A percentile compares a stretch with the other conserved stretches of the same genome.
phyloP scores from a whole-genome alignment of 2,888 invertebrate genomes.

The Carcina quercana region DNA sequence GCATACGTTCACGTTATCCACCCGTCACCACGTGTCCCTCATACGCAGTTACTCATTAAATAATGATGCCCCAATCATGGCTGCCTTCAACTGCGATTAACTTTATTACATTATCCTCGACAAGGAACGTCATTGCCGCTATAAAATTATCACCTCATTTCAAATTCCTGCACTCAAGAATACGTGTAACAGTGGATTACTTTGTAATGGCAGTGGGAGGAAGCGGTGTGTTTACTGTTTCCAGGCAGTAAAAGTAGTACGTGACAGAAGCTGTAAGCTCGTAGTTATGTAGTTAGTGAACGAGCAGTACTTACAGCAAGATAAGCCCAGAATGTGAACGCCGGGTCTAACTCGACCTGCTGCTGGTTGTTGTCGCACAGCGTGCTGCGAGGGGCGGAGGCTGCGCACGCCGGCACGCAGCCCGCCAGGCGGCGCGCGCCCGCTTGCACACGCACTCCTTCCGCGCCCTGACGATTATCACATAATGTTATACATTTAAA shows the following conservation, averaged over 20 bases:
- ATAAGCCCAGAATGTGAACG: slow-evolving; percentile 83
- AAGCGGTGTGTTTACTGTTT: too few relatives aligned
- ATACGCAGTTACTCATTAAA: not conserved
- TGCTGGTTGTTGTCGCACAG: slow-evolving; percentile 76
- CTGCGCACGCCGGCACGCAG: slow-evolving; percentile 76
- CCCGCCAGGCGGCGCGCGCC: slow-evolving; percentile 46
- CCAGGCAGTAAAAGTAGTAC: too few relatives aligned
- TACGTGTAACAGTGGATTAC: too few relatives aligned
- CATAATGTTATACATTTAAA: too few relatives aligned
- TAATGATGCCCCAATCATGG: slow-evolving; percentile 17
- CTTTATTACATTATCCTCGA: slow-evolving; percentile 11
- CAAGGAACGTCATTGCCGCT: too few relatives aligned
- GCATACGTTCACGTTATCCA: slow-evolving; percentile 36
- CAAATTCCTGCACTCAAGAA: too few relatives aligned
- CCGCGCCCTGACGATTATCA: slow-evolving; percentile 10
- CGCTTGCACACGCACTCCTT: slow-evolving; percentile 38
- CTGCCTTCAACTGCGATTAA: slow-evolving; percentile 14
- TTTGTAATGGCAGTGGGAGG: too few relatives aligned
- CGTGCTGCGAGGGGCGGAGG: slow-evolving; percentile 67
- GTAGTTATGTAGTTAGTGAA: not conserved
- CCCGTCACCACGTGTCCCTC: slow-evolving; percentile 30
- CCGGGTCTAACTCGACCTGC: slow-evolving; percentile 76
- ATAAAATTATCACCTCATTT: too few relatives aligned
- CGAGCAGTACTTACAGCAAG: slow-evolving; percentile 65
- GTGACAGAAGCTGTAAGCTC: too few relatives aligned